These are phyloP conservation scores for Phrynocephalus forsythii DNA, from an alignment of 2,797 vertebrate genomes.

Conservation along the genomic window DNA sequence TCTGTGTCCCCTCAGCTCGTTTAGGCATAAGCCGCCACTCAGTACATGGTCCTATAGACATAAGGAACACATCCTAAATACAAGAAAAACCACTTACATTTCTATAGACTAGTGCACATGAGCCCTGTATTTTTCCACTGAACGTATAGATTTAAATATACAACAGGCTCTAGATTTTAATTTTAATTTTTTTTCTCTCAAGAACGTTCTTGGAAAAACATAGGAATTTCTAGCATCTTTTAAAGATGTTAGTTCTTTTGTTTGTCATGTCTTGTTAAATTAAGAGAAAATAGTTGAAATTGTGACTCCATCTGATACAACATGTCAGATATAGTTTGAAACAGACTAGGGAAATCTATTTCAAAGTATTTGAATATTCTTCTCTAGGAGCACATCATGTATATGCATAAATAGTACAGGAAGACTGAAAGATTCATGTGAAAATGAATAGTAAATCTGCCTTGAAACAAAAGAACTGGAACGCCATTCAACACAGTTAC, in stretches of 20 bases:
- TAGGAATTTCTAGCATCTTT: conserved; percentile 5
- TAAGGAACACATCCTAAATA: not conserved
- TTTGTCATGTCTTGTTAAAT: conserved; percentile 55
- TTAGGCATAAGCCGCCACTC: too few relatives aligned
- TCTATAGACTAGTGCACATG: not conserved
- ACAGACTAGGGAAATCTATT: not conserved
- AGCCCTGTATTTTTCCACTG: conserved; percentile 6
- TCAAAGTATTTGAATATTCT: conserved; percentile 59
- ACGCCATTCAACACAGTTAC: conserved; percentile 36
- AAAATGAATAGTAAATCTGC: conserved; percentile 19
- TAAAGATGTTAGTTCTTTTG: conserved; percentile 47
- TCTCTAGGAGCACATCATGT: conserved; percentile 18
- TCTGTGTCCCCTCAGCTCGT: too few relatives aligned
- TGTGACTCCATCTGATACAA: conserved; percentile 35
- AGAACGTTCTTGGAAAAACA: conserved; percentile 4
- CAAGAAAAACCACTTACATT: not conserved
- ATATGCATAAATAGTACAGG: conserved; percentile 32
- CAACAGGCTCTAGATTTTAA: not conserved
- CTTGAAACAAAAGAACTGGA: conserved; percentile 42
- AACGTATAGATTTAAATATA: not conserved
- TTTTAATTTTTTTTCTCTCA: not conserved
- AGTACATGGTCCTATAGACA: not conserved
- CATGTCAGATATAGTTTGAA: conserved; percentile 64
- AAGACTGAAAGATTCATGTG: conserved; percentile 7
- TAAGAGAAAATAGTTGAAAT: conserved; percentile 50